Percentiles rank a stretch among this genome's conserved stretches.
Evolutionary conservation across 1,140 invertebrate genomes (phyloP).

Genomic region (Elymnias hypermnestra): DNA sequence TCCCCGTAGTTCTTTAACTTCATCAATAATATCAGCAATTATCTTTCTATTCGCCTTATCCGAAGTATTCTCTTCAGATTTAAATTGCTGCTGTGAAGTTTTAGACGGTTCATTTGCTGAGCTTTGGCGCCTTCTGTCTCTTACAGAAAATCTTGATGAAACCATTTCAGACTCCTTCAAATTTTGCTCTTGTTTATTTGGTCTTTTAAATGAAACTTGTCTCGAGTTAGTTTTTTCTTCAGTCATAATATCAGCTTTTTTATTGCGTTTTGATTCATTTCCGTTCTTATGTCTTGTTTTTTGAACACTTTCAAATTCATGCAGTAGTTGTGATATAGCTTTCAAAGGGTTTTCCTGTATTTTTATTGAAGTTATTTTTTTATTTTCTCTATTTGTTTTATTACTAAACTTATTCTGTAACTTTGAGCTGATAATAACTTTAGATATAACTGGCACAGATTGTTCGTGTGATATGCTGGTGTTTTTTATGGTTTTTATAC

Average conservation of each 20-base stretch:
- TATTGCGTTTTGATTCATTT: conserved; percentile 26
- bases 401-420: conserved; percentile 27
- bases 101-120: conserved; percentile 3
- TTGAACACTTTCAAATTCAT: conserved; percentile 55
- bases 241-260: conserved; percentile 24
- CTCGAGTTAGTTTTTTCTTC: conserved; percentile 24
- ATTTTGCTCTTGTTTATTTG: conserved; percentile 19
- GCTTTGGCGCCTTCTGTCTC: conserved; percentile 7
- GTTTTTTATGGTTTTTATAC: conserved; percentile 2
- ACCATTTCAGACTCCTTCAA: conserved; percentile 12
- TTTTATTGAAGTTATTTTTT: conserved; percentile 22
- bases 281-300: conserved; percentile 34
- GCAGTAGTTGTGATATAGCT: conserved; percentile 59
- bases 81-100: conserved; percentile 16
- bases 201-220: neutral
- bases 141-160: conserved; percentile 11
- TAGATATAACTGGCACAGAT: conserved; percentile 28
- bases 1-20: conserved; percentile 56
- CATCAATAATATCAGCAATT: conserved; percentile 50
- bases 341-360: conserved; percentile 48
- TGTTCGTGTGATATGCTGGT: conserved; percentile 1
- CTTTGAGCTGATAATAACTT: conserved; percentile 51
- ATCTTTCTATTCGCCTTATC: conserved; percentile 34
- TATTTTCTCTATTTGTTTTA: conserved; percentile 34
- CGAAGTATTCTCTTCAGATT: conserved; percentile 25